Evolutionary conservation across 2,888 invertebrate species (phyloP).

Genomic region (Plagodis pulveraria): DNA sequence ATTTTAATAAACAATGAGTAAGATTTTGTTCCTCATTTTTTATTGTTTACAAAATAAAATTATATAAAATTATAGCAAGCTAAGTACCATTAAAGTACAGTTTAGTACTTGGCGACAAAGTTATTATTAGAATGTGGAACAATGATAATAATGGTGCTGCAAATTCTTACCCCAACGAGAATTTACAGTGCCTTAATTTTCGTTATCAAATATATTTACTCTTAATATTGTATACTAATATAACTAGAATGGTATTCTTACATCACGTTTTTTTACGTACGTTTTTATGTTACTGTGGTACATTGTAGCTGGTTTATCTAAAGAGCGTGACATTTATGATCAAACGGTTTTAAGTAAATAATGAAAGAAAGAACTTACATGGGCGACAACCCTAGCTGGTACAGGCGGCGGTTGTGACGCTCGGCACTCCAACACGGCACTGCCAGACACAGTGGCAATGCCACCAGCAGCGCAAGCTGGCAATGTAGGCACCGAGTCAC

Average conservation of each 20-base stretch:
- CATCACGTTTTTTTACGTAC: no score
- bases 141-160: no score
- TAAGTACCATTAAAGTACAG: no score
- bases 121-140: no score
- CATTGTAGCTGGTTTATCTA: no score
- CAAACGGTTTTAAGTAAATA: neutral
- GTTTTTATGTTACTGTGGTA: no score
- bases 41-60: neutral
- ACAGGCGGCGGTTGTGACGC: slow-evolving; percentile 51
- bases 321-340: neutral
- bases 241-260: no score
- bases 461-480: slow-evolving; percentile 2
- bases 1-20: neutral
- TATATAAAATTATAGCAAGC: neutral
- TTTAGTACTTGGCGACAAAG: no score
- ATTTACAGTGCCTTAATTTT: no score
- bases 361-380: slow-evolving; percentile 40
- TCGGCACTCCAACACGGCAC: slow-evolving; percentile 28
- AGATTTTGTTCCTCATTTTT: neutral
- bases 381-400: slow-evolving; percentile 48
- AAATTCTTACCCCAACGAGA: no score
- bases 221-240: no score
- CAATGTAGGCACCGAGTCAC: slow-evolving; percentile 1
- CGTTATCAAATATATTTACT: no score
- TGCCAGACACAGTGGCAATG: slow-evolving; percentile 20